Conservation (phyloP, 2,113 vertebrate species). For the Rattus norvegicus region DNA sequence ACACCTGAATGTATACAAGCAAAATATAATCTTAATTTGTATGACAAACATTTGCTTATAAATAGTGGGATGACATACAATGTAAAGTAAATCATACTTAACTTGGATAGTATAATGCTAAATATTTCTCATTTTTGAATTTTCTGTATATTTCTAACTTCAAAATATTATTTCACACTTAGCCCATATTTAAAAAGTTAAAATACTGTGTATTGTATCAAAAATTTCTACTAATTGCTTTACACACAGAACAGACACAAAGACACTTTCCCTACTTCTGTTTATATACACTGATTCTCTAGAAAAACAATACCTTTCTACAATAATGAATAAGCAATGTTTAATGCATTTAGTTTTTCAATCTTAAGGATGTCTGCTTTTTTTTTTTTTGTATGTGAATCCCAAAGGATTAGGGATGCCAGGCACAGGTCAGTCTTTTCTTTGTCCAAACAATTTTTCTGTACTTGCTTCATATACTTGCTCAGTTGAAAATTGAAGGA, state of each 20-base stretch:
- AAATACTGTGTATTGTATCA: neutral
- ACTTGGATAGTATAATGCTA: neutral
- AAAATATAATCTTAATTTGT: neutral
- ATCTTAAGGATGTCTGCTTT: neutral
- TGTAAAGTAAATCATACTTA: neutral
- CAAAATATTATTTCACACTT: neutral
- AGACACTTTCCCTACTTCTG: neutral
- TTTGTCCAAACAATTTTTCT: neutral
- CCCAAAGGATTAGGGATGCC: neutral
- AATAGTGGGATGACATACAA: neutral
- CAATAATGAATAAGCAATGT: conserved; percentile 20
- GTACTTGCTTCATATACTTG: neutral
- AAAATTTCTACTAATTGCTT: neutral
- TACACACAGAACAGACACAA: neutral
- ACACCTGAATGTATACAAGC: neutral
- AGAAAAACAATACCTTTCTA: neutral
- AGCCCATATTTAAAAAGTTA: neutral
- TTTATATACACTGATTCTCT: neutral
- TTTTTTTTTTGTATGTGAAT: conserved; percentile 45
- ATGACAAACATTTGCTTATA: neutral
- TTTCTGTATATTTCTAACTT: neutral
- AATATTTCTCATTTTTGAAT: conserved; percentile 6
- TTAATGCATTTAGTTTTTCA: neutral
- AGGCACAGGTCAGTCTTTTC: neutral
- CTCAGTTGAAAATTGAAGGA: conserved; percentile 58